Base-by-base conservation (phyloP, 2,888 invertebrate species). In the Drosophila dives region DNA sequence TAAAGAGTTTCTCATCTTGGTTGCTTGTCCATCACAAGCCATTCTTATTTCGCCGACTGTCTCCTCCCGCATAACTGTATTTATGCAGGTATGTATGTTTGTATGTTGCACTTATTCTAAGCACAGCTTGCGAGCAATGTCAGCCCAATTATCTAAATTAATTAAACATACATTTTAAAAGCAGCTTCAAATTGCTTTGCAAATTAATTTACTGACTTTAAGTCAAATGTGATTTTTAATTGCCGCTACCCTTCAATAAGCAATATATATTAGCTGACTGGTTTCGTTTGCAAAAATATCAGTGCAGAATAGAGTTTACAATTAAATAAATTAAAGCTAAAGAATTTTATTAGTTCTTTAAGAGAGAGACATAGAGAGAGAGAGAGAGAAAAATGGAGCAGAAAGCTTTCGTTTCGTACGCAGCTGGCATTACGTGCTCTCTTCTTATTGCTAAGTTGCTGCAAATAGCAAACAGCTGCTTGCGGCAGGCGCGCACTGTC, bases 81-180 rank as follows among this genome's bases (percentile, higher is more conserved):
- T 17, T 29, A 11, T 26, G n/a, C 6, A 26, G 11, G 23, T 48
- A 23, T 15, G 3, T 48, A 7, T 48, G 10, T 49, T 8, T 29
- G 50, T 12, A 7, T 29, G 51, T 11, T 42, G 32, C 54, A 64
- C 26, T 66, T 20, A 45, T 55, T 77, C 15, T 53, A n/a, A 26
- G 17, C 33, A 8, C 34, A 58, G 36, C 33, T 38, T 33, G 12
- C 11, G 11, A 26, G 17, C 42, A 20, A 12, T 45, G 38, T 38
- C 56, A n/a, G 50, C 15, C 49, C 72, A 78, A 86, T 90, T 77
- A 84, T 77, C 71, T 64, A 66, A 69, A 81, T 86, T 91, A 89
- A 85, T 88, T 90, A 76, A 86, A 88, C 80, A 83, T 81, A 75
- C 74, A 81, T 76, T 80, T 82, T 61, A 79, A 89, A 82, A 78